A percentile compares a stretch with the other conserved stretches of the same genome.
Evolutionary conservation across 2,113 vertebrate genomes (phyloP).

Genomic region (Nesogale talazaci): DNA sequence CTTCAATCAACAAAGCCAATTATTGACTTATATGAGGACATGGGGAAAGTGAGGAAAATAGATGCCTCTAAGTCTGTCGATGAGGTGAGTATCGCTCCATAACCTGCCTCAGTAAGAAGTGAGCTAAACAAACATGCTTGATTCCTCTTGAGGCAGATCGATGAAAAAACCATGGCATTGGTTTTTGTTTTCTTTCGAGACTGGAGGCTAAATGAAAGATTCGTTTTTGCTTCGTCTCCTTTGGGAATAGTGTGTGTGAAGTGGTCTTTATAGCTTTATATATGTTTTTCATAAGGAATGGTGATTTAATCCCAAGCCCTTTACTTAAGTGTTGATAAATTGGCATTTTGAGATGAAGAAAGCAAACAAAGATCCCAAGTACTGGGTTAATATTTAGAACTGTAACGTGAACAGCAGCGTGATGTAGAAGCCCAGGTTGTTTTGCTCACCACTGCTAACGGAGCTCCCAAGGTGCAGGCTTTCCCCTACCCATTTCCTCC

Average conservation of each 20-base stretch:
- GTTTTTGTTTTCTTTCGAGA: constrained; percentile 25
- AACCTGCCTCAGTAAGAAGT: constrained; percentile 9
- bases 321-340: constrained; percentile 55
- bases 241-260: constrained; percentile 36
- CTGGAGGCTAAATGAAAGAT: constrained; percentile 44
- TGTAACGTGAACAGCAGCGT: neutral
- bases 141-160: neutral
- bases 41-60: constrained; percentile 94
- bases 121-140: constrained; percentile 4
- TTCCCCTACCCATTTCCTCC: neutral
- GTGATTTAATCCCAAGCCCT: constrained; percentile 56
- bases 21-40: constrained; percentile 93
- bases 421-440: neutral
- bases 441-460: neutral
- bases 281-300: constrained; percentile 55
- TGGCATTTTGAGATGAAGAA: constrained; percentile 46
- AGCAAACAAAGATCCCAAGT: neutral
- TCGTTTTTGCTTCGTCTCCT: neutral
- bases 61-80: constrained; percentile 94
- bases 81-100: constrained; percentile 86
- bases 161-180: constrained; percentile 32
- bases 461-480: neutral
- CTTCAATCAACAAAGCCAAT: constrained; percentile 95
- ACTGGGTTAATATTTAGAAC: constrained; percentile 22
- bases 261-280: constrained; percentile 43